Conservation (phyloP, 1,140 invertebrate species). For the Phenacoccus solenopsis region DNA sequence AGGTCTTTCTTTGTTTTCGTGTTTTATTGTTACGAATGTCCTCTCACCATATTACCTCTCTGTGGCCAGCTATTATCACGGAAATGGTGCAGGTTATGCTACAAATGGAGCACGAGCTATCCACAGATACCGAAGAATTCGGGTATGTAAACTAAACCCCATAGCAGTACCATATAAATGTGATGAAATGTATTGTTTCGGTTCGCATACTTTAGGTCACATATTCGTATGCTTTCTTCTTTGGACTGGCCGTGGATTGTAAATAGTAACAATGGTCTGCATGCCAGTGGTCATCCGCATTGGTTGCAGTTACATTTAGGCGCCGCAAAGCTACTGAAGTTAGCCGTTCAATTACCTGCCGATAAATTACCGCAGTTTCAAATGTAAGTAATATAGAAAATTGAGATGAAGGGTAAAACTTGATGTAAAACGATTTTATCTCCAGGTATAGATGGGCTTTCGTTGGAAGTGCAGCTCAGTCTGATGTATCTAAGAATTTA, state of each 20-base stretch:
- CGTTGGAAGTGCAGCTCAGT: conserved; percentile 53
- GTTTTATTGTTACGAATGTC: conserved; percentile 80
- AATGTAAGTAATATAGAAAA: conserved; percentile 49
- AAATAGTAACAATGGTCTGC: conserved; percentile 57
- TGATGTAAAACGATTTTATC: background rate
- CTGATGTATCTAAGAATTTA: conserved; percentile 23
- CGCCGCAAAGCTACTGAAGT: conserved; percentile 74
- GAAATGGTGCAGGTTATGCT: conserved; percentile 87
- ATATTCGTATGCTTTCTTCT: conserved; percentile 51
- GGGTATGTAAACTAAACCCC: too few relatives aligned
- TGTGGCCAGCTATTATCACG: conserved; percentile 90
- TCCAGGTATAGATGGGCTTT: conserved; percentile 83
- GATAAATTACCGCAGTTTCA: conserved; percentile 81
- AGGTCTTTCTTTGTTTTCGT: conserved; percentile 83
- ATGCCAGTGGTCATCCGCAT: conserved; percentile 62
- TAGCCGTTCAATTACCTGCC: conserved; percentile 72
- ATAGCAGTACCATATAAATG: background rate
- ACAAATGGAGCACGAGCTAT: conserved; percentile 78
- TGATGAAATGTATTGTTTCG: background rate
- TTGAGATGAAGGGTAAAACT: background rate
- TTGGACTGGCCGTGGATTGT: conserved; percentile 64
- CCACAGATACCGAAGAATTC: conserved; percentile 63
- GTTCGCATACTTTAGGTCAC: conserved; percentile 44
- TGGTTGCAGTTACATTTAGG: conserved; percentile 77
- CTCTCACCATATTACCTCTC: conserved; percentile 68